Evolutionary conservation across 2,888 invertebrate genomes (phyloP).

Genomic region (Rapana venosa): DNA sequence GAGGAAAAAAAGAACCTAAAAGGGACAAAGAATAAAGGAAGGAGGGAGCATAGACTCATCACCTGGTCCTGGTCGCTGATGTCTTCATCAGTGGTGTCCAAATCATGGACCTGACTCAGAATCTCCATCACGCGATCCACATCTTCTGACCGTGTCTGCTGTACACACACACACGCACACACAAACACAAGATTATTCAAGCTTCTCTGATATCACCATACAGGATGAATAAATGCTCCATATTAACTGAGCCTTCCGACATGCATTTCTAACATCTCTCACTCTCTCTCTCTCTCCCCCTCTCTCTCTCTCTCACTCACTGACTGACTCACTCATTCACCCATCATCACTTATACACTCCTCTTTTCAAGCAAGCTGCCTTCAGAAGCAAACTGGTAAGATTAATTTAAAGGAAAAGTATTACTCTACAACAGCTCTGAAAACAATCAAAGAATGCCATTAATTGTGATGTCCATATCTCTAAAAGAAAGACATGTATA

Average conservation of each 20-base stretch:
- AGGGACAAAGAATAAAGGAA: not conserved
- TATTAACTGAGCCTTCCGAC: too few relatives aligned
- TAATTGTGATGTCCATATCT: too few relatives aligned
- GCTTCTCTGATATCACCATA: not conserved
- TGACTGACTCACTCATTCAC: not conserved
- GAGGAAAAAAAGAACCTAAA: not conserved
- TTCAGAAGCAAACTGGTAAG: too few relatives aligned
- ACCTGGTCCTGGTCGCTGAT: conserved; percentile 77
- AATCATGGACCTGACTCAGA: conserved; percentile 75
- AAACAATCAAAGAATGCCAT: not conserved
- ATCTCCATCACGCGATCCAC: conserved; percentile 71
- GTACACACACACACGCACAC: conserved; percentile 22
- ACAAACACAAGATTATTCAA: not conserved
- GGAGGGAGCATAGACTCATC: conserved; percentile 5
- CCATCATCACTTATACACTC: not conserved
- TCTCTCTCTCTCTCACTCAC: not conserved
- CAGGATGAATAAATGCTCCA: not conserved
- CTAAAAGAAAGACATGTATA: too few relatives aligned
- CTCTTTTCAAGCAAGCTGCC: too few relatives aligned
- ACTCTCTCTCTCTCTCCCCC: too few relatives aligned
- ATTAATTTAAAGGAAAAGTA: too few relatives aligned
- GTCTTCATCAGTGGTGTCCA: conserved; percentile 75
- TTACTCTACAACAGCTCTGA: not conserved
- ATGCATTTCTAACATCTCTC: too few relatives aligned
- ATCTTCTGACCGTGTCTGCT: conserved; percentile 57